Base-by-base conservation (phyloP, 2,888 invertebrate genomes). In the Gymnosoma rotundatum region DNA sequence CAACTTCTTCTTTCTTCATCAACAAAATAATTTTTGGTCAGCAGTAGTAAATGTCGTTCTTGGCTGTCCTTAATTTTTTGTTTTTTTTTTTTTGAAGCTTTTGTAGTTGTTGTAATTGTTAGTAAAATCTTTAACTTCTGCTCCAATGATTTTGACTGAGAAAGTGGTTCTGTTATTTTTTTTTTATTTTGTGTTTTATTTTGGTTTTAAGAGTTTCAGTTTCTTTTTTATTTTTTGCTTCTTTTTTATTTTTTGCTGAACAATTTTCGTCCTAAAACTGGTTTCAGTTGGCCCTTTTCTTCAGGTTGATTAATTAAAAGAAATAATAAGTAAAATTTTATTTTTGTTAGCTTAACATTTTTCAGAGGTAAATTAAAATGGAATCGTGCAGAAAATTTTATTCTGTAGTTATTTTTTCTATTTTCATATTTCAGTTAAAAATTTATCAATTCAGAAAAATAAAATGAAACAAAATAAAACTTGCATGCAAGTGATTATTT, bases 91-190 rank as follows among this genome's bases (percentile, higher is more conserved):
- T 58, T 81, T 74, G 54, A 36, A 50, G 14, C 56, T 56, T 45
- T 63, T 56, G 72, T 48, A 48, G 66, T 66, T 50, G 58, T 76
- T 70, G 63, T n/a, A 5, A 54, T 48, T 32, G 50, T 70, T 70
- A 18, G 56, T 48, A 58, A 81, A 67, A 32, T 61, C 73, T 79
- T 78, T 63, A 64, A 70, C 64, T 78, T 81, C 84, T 70, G 78
- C 81, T 42, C 48, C 78, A 84, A 74, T 78, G 81, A 81, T 81
- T 84, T 84, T 70, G 84, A 84, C 78, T 81, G 84, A 81, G 84
- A 84, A 84, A 84, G 84, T 81, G 84, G 84, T 84, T 84, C 78
- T 83, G 72, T 56, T 79, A 45, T 7, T 45, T 60, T 48, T 74
- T 3, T 18, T 56, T 61, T 56, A 38, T 42, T 20, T 12, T 45